Evolutionary conservation across 1,140 invertebrate genomes (phyloP).

Genomic region (Lepidurus apus): DNA sequence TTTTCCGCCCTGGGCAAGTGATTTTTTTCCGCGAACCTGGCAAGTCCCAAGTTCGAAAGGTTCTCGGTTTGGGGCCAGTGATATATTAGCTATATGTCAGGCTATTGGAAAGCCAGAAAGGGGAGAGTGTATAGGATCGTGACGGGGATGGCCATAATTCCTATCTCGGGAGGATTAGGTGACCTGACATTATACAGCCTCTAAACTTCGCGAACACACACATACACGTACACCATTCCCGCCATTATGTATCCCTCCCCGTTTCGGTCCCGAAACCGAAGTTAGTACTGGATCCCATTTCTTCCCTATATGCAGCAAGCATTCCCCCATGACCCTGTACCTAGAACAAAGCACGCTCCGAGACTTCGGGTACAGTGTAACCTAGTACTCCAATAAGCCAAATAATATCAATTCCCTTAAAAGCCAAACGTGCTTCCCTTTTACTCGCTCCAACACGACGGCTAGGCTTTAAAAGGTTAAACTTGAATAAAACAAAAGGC

Average conservation of each 20-base stretch:
- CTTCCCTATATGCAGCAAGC: neutral
- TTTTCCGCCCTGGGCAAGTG: neutral
- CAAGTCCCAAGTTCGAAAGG: neutral
- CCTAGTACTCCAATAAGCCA: neutral
- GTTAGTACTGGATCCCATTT: neutral
- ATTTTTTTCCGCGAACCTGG: neutral
- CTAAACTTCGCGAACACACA: neutral
- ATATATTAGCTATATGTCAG: slow-evolving; percentile 7
- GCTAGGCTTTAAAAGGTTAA: neutral
- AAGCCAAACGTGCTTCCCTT: neutral
- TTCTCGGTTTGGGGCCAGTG: neutral
- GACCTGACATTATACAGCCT: slow-evolving; percentile 7
- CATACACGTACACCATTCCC: neutral
- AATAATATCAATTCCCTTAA: slow-evolving; percentile 10
- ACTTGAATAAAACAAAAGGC: neutral
- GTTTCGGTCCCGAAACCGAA: neutral
- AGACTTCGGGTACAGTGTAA: neutral
- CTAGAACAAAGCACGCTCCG: too few species aligned
- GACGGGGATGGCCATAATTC: neutral
- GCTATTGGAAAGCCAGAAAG: neutral
- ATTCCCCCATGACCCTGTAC: too few species aligned
- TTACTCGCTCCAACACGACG: neutral
- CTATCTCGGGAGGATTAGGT: slow-evolving; percentile 11
- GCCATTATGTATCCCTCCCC: neutral
- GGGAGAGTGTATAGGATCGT: neutral